These are phyloP conservation scores for Carcina quercana DNA, from an alignment of 2,888 invertebrate genomes.

Conservation along the genomic window DNA sequence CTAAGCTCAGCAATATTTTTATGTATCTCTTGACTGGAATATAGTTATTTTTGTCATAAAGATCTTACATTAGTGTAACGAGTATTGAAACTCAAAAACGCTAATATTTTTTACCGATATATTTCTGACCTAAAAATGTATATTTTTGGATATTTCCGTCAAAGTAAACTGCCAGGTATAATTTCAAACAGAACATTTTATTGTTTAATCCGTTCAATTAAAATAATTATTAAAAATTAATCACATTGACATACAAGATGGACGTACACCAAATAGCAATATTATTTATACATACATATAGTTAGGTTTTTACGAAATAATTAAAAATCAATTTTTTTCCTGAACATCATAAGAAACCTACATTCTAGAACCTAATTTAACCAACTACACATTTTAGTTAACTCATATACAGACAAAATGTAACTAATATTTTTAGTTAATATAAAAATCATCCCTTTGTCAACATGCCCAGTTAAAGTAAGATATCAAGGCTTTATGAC, in stretches of 20 bases:
- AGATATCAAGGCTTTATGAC: too few relatives aligned
- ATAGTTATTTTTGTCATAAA: too few relatives aligned
- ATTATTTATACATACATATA: conserved; percentile 62
- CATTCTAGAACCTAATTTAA: conserved; percentile 61
- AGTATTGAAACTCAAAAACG: too few relatives aligned
- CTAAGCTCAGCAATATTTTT: too few relatives aligned
- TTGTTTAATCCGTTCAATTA: conserved; percentile 72
- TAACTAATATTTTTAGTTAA: conserved; percentile 45
- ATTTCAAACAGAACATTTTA: conserved; percentile 75
- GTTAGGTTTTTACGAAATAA: conserved; percentile 59
- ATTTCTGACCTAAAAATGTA: not conserved
- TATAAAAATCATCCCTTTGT: conserved; percentile 36
- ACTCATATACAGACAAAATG: conserved; percentile 72
- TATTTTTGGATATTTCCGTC: conserved; percentile 3
- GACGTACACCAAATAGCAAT: conserved; percentile 70
- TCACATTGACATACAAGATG: conserved; percentile 73
- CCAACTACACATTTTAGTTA: conserved; percentile 61
- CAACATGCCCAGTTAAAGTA: conserved; percentile 25
- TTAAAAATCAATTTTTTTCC: conserved; percentile 43
- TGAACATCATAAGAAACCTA: conserved; percentile 49
- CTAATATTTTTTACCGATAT: not conserved
- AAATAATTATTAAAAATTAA: conserved; percentile 64
- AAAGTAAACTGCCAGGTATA: conserved; percentile 45
- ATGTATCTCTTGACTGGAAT: too few relatives aligned
- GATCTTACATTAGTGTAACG: too few relatives aligned